Evolutionary conservation across 2,113 vertebrate species (phyloP), one percentile per base, ranked within the genome.

Genomic region (Ciconia boyciana): DNA sequence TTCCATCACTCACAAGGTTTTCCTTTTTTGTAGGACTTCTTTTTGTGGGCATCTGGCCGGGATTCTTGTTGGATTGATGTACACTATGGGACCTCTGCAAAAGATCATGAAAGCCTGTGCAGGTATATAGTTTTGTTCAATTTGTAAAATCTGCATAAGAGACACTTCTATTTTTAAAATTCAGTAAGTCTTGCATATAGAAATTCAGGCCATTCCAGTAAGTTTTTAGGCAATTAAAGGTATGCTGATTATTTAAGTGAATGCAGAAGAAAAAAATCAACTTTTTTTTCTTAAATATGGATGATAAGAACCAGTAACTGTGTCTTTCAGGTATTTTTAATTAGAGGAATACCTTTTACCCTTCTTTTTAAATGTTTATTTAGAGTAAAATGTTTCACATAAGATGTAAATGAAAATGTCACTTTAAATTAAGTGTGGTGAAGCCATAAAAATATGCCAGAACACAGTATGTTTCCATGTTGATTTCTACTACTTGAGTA

Each of bases 1-100:
- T 90, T 39, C 29, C 6, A 16, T 85, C 20, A 7, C 29, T 94
- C 29, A 58, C 39, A 76, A 36, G 36, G 10, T 49, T 57, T 82
- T 84, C 12, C 28, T 79, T 34, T 87, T 58, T 97, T 84, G 41
- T 93, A 99, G 99, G 93, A 98, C 99, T 39, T 99, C 99, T 44
- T 99, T 99, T 10, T 93, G 99, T 13, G 99, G 99, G 54, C 99
- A 99, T 90, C 98, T 99, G 91, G 96, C 99, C 19, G 99, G 99
- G 14, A 99, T 99, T 97, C 98, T 99, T 64, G 99, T 99, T 86
- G 99, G 99, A 70, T 92, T 99, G 66, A 98, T 99, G 96, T 99
- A 99, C 92, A 99, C 98, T 3, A 70, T 85, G 2, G 99, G 99
- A 71, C 99, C 99, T 32, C 98, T 99, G 96, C 98, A 98, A 97